phyloP scores from a whole-genome alignment of 2,888 invertebrate species.

The Lycaena phlaeas region DNA sequence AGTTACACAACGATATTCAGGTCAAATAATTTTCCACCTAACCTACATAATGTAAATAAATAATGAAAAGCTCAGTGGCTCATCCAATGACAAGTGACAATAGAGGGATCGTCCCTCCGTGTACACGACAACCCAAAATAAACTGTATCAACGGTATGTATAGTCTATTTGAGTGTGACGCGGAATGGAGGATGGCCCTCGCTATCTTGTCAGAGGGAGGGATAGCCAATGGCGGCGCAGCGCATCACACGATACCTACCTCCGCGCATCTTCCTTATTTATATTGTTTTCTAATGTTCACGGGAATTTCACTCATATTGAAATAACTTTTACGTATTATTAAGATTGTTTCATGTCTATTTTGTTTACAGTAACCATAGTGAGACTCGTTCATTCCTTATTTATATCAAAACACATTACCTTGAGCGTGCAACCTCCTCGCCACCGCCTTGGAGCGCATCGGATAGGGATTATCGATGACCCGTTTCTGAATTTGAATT shows the following conservation, averaged over 20 bases:
- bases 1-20: no score
- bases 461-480: slow-evolving; percentile 25
- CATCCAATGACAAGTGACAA: slow-evolving; percentile 71
- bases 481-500: slow-evolving; percentile 18
- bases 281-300: no score
- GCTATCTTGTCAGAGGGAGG: slow-evolving; percentile 71
- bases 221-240: slow-evolving; percentile 53
- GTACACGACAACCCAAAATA: slow-evolving; percentile 24
- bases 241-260: slow-evolving; percentile 61
- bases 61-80: slow-evolving; percentile 56
- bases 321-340: no score
- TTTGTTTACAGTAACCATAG: no score
- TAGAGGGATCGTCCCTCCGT: slow-evolving; percentile 62
- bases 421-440: slow-evolving; percentile 79
- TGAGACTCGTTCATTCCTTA: no score
- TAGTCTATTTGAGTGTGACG: slow-evolving; percentile 25
- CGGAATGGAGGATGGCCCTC: slow-evolving; percentile 55
- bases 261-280: slow-evolving; percentile 50
- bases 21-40: no score
- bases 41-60: slow-evolving; percentile 49
- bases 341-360: no score
- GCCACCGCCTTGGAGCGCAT: slow-evolving; percentile 84
- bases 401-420: slow-evolving; percentile 50
- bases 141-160: slow-evolving; percentile 26
- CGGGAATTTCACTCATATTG: no score